Base-by-base conservation (phyloP, 2,888 invertebrate genomes). In the Chelonus formosanus region DNA sequence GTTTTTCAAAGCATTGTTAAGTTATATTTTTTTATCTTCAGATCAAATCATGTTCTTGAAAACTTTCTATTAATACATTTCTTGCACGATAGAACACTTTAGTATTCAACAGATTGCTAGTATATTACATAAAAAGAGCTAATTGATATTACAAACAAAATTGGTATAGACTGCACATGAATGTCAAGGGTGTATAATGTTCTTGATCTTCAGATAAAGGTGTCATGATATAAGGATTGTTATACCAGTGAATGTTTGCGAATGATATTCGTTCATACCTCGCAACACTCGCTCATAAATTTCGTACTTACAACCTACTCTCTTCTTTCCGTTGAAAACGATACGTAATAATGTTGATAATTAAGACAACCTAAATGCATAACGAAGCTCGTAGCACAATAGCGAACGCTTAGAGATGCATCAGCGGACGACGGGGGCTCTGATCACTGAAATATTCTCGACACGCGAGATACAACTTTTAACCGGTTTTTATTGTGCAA, bases 361-460 rank as follows among this genome's bases (percentile, higher is more conserved):
- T 77, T 75, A 77, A 76, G 73, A 67, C 74, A 74, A 71, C 76
- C 70, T 70, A 73, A 69, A 76, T 74, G 71, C 74, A 75, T 76
- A 76, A 73, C 70, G 71, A 72, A 74, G 69, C 56, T 67, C 65
- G 67, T 64, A 67, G 67, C 64, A 71, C 74, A 76, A 76, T 75
- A 66, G 73, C 68, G 54, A 50, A 59, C 59, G 50, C 48, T 31
- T 47, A 31, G 34, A 73, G 72, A 74, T 73, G 34, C 47, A 70
- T 68, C 66, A 45, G 68, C 55, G 58, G 63, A 32, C 31, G 52
- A 52, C 34, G 48, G 48, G 48, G 48, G 63, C 50, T 66, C 70
- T 67, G 70, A 74, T 74, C 71, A 68, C 65, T 72, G 57, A 70
- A 70, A 71, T 69, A 73, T 73, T 75, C 69, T 47, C 65, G 70